Evolutionary conservation across 2,797 vertebrate genomes (phyloP), one percentile per base, ranked within the genome.

Genomic region (Enoplosus armatus): DNA sequence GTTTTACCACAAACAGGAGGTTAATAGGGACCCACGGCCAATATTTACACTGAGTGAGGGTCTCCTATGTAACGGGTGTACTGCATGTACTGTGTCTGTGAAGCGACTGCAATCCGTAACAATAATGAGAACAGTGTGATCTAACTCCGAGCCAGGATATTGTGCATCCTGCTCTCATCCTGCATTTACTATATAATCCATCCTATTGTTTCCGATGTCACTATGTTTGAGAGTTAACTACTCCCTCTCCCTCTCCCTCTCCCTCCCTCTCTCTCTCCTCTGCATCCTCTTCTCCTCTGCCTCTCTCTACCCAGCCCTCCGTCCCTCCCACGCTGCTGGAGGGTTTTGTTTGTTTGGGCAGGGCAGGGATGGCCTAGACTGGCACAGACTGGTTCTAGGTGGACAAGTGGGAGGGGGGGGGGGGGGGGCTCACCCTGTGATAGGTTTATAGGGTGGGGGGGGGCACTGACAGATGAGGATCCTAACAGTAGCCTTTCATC

Each of bases 311-410:
- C 61, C 77, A 45, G 77, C 83, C 65, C 45, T 69, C 66, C 51
- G 16, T 75, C 80, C 65, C 79, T 77, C 76, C 66, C 60, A 85
- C 51, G 0, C 65, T 80, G 73, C 79, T 84, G 83, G 71, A 82
- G 70, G 81, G 82, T 78, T 80, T 87, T 92, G 84, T 95, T 91
- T 94, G 91, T 90, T 79, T 86, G 83, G 85, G 75, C 79, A 82
- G 92, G 91, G 92, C 86, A 86, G 93, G 86, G 93, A 92, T 86
- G 87, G 89, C 87, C 91, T 90, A 87, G 89, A 93, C 95, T 94
- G 94, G 95, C 90, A 94, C 94, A 94, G 93, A 92, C 95, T 95
- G 95, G 94, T 95, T 95, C 90, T 81, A 88, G 89, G 90, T 93
- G 92, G 91, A 91, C 63, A 27, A n/a, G n/a, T n/a, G n/a, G n/a